Conservation (phyloP, 2,797 vertebrate genomes). For the Pteronotus mesoamericanus region DNA sequence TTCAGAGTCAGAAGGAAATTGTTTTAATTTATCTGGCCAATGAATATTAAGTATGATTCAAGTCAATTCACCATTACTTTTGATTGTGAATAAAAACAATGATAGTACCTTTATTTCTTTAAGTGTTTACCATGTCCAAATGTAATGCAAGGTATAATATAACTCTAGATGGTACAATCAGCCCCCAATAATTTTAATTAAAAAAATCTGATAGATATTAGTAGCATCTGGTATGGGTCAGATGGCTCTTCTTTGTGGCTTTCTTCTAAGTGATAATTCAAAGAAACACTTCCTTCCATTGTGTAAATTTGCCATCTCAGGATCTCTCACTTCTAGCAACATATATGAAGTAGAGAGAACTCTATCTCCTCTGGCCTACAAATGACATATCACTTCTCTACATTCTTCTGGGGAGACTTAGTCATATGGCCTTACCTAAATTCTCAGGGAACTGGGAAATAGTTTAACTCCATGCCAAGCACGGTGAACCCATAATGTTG, state of each 20-base stretch:
- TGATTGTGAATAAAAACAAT: background rate
- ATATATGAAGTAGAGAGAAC: background rate
- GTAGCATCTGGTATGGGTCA: background rate
- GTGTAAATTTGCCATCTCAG: background rate
- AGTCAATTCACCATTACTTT: background rate
- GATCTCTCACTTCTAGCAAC: background rate
- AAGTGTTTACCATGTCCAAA: background rate
- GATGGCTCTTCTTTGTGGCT: background rate
- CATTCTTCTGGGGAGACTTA: background rate
- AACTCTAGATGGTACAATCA: background rate
- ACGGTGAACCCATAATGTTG: background rate
- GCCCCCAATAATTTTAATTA: background rate
- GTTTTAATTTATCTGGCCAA: background rate
- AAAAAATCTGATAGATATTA: background rate
- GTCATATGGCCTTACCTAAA: background rate
- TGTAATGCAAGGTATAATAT: background rate
- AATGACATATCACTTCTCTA: background rate
- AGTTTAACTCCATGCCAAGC: background rate
- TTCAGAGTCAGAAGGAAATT: constrained; percentile 16
- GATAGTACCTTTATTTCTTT: background rate
- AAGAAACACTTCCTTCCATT: background rate
- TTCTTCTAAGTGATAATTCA: background rate
- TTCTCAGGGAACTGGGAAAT: background rate
- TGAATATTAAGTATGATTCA: constrained; percentile 26
- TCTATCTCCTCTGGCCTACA: background rate